These are phyloP conservation scores for Holacanthus passer DNA, from an alignment of 2,113 vertebrate species.

Conservation along the genomic window DNA sequence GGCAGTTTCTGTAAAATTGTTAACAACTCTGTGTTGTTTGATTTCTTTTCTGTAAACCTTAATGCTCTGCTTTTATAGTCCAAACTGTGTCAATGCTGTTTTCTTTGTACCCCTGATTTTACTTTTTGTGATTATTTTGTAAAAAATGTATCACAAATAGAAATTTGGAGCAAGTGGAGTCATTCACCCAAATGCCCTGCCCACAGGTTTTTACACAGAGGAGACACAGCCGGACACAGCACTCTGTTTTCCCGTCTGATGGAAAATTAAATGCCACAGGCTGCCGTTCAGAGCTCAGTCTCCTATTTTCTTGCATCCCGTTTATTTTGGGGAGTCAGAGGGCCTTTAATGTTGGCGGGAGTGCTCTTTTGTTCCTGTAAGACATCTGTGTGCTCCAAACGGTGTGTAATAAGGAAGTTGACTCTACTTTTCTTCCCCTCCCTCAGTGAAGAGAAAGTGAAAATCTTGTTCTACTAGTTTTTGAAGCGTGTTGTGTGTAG, in stretches of 20 bases:
- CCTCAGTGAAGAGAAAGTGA: slow-evolving; percentile 71
- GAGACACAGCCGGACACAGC: slow-evolving; percentile 57
- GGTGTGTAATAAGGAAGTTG: slow-evolving; percentile 69
- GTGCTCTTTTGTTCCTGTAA: slow-evolving; percentile 61
- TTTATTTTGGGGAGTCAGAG: slow-evolving; percentile 63
- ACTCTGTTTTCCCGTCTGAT: slow-evolving; percentile 63
- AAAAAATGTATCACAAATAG: slow-evolving; percentile 31
- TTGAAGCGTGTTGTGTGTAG: slow-evolving; percentile 59
- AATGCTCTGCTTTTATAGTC: slow-evolving; percentile 21
- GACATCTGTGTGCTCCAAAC: slow-evolving; percentile 60
- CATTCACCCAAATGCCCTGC: slow-evolving; percentile 64
- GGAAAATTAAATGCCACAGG: slow-evolving; percentile 67
- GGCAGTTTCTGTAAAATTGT: slow-evolving; percentile 20
- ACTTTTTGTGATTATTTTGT: slow-evolving; percentile 45
- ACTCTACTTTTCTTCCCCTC: slow-evolving; percentile 63
- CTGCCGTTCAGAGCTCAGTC: slow-evolving; percentile 61
- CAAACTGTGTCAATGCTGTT: slow-evolving; percentile 39
- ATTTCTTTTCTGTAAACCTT: slow-evolving; percentile 40
- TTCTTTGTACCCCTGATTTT: slow-evolving; percentile 40
- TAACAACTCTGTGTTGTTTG: slow-evolving; percentile 41
- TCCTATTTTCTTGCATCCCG: slow-evolving; percentile 62
- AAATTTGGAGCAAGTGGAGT: slow-evolving; percentile 38
- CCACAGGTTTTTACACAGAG: slow-evolving; percentile 68
- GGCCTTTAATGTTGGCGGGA: slow-evolving; percentile 56
- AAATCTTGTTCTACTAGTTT: slow-evolving; percentile 79